A percentile compares a stretch with the other conserved stretches of the same genome.
Conservation (phyloP, 2,113 vertebrate genomes). For the Zosterops lateralis region DNA sequence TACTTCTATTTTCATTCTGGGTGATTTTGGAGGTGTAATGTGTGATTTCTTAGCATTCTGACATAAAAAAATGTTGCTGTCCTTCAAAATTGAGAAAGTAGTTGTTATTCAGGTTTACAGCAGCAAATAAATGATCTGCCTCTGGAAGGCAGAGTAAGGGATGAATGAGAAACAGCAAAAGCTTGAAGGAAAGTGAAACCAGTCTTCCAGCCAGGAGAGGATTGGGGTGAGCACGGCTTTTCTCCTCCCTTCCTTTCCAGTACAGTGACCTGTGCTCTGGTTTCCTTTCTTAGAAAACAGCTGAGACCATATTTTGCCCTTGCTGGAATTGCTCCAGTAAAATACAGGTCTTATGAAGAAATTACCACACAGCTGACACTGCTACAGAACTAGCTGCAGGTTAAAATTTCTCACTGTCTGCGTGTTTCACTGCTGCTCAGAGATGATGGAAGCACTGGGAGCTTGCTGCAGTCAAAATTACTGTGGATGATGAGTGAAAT, state of each 20-base stretch:
- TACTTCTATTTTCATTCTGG: neutral
- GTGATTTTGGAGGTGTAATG: neutral
- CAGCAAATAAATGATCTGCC: neutral
- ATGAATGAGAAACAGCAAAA: neutral
- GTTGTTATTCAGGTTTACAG: neutral
- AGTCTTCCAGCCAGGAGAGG: neutral
- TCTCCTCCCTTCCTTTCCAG: neutral
- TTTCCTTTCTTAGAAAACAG: neutral
- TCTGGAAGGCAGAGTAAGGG: neutral
- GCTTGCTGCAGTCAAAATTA: neutral
- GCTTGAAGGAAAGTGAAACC: neutral
- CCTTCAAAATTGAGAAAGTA: neutral
- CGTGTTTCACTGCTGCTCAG: neutral
- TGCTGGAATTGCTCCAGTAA: neutral
- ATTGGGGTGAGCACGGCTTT: neutral
- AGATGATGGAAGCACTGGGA: neutral
- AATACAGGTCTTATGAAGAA: neutral
- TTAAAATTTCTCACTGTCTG: neutral
- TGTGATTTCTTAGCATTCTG: neutral
- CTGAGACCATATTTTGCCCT: neutral
- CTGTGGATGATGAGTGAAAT: neutral
- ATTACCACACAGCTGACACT: neutral
- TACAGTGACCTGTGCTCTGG: neutral
- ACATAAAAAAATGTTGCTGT: neutral
- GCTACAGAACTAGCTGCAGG: neutral